phyloP scores from a whole-genome alignment of 2,888 invertebrate genomes.

The Neoitamus cyanurus region DNA sequence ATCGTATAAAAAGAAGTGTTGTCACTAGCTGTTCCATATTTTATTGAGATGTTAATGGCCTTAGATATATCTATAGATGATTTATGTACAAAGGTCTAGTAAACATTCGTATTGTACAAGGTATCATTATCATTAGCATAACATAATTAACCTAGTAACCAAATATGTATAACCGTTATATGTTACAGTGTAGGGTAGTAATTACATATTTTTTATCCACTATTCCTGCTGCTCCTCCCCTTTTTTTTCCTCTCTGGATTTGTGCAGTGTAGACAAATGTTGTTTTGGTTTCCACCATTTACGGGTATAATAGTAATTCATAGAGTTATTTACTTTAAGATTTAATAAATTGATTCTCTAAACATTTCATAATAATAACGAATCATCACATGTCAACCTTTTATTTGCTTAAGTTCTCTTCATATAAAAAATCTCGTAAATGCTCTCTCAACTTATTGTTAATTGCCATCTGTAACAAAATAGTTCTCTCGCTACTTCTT shows the following conservation, averaged over 20 bases:
- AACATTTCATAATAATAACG: slow-evolving; percentile 37
- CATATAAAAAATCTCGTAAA: slow-evolving; percentile 18
- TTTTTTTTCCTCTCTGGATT: slow-evolving; percentile 19
- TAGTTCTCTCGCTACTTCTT: slow-evolving; percentile 15
- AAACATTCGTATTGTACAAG: slow-evolving; percentile 24
- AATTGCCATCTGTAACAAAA: slow-evolving; percentile 40
- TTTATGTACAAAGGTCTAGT: slow-evolving; percentile 40
- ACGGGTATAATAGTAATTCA: slow-evolving; percentile 34
- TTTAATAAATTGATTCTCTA: slow-evolving; percentile 39
- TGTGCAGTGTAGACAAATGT: slow-evolving; percentile 36
- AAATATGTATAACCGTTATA: slow-evolving; percentile 35
- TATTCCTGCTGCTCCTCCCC: slow-evolving; percentile 6
- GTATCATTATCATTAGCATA: slow-evolving; percentile 33
- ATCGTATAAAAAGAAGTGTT: slow-evolving; percentile 9
- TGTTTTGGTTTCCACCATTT: background rate
- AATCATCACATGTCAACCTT: slow-evolving; percentile 39
- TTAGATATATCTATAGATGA: slow-evolving; percentile 30
- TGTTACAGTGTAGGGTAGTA: slow-evolving; percentile 30
- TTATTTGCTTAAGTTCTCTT: slow-evolving; percentile 20
- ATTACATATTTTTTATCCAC: slow-evolving; percentile 13
- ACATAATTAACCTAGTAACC: slow-evolving; percentile 41
- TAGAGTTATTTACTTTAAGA: slow-evolving; percentile 37
- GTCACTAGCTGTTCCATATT: slow-evolving; percentile 1
- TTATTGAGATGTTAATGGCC: slow-evolving; percentile 20
- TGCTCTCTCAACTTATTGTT: slow-evolving; percentile 39